These are phyloP conservation scores for Plotosus lineatus DNA, from an alignment of 2,113 vertebrate genomes.

Conservation along the genomic window DNA sequence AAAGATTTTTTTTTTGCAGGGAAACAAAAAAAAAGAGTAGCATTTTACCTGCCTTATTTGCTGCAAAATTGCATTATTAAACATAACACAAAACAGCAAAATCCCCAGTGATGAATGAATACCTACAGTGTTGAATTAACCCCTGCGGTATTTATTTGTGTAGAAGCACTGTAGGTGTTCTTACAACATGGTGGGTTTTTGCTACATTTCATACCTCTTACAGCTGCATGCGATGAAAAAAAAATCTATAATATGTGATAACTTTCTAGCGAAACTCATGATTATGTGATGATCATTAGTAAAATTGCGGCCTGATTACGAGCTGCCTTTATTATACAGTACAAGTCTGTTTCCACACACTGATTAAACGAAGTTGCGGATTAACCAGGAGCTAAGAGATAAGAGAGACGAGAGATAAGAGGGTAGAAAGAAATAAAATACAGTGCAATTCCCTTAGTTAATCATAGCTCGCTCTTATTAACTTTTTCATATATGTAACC, in stretches of 20 bases:
- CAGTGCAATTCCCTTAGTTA: neutral
- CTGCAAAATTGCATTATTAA: neutral
- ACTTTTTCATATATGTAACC: neutral
- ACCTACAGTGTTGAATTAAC: slow-evolving; percentile 18
- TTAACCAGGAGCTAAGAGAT: neutral
- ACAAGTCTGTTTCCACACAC: neutral
- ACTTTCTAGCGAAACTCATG: neutral
- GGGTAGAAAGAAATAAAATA: neutral
- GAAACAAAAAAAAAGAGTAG: neutral
- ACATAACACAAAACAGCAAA: neutral
- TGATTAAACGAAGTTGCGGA: neutral
- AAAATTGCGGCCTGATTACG: neutral
- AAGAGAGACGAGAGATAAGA: neutral
- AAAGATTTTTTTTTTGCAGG: too few species aligned
- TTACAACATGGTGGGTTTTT: neutral
- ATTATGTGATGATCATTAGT: neutral
- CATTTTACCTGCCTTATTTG: neutral
- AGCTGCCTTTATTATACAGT: neutral
- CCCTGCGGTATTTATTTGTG: slow-evolving; percentile 15
- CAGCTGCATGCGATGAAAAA: neutral
- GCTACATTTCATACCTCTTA: neutral
- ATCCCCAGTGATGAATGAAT: slow-evolving; percentile 6
- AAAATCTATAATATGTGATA: neutral
- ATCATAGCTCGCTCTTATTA: neutral
- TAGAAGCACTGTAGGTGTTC: neutral